These are phyloP conservation scores for Chromis chromis DNA, from an alignment of 2,797 vertebrate species.

Conservation along the genomic window DNA sequence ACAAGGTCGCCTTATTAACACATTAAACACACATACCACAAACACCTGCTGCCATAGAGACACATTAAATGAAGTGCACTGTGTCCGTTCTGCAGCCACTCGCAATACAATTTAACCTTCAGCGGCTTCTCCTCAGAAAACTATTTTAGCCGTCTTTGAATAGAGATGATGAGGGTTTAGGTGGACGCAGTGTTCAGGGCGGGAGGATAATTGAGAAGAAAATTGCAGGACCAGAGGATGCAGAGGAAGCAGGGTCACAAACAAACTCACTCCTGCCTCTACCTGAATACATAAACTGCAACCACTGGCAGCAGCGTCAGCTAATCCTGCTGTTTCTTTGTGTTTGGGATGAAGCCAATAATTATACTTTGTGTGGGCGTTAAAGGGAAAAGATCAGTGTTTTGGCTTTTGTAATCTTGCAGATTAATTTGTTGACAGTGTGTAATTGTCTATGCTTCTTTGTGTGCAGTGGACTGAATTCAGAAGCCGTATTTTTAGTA, in stretches of 20 bases:
- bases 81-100: constrained; percentile 13
- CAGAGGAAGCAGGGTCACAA: constrained; percentile 5
- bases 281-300: not conserved
- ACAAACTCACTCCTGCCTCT: constrained; percentile 7
- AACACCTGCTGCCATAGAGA: constrained; percentile 50
- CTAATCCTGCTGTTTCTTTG: constrained; percentile 24
- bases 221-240: constrained; percentile 21
- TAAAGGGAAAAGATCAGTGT: constrained; percentile 3
- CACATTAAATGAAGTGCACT: constrained; percentile 11
- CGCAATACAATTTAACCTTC: constrained; percentile 18
- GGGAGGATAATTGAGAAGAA: constrained; percentile 29
- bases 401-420: constrained; percentile 19
- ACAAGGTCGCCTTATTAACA: constrained; percentile 19
- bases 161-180: constrained; percentile 4
- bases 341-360: constrained; percentile 9
- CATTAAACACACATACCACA: constrained; percentile 19
- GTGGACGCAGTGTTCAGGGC: constrained; percentile 5
- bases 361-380: not conserved
- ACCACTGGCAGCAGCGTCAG: not conserved
- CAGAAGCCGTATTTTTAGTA: constrained; percentile 4
- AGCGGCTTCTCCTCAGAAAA: constrained; percentile 4
- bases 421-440: constrained; percentile 34
- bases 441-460: not conserved
- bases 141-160: not conserved
- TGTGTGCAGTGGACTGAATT: constrained; percentile 26